Conservation (phyloP, 2,888 invertebrate species). For the Microctonus hyperodae region DNA sequence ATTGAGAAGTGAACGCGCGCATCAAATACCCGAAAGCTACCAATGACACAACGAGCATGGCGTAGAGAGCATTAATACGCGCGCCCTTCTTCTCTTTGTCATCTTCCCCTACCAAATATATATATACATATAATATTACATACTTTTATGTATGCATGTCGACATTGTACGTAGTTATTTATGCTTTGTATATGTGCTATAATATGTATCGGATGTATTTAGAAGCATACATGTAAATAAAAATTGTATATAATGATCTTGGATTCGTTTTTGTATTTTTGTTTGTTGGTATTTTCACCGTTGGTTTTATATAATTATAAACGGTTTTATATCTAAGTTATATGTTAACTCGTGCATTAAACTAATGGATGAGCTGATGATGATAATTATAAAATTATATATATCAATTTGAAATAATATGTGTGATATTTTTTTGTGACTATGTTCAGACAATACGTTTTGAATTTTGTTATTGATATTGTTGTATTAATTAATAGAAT, state of each 20-base stretch:
- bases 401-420: too few species aligned
- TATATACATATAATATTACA: too few species aligned
- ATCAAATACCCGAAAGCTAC: slow-evolving; percentile 6
- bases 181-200: background rate
- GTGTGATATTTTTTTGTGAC: too few species aligned
- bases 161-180: too few species aligned
- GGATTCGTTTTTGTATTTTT: background rate
- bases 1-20: slow-evolving; percentile 10
- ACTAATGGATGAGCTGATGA: too few species aligned
- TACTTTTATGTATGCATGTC: too few species aligned
- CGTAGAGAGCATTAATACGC: slow-evolving; percentile 5
- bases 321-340: too few species aligned
- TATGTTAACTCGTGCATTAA: too few species aligned
- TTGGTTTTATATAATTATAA: background rate
- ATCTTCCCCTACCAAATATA: background rate
- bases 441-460: too few species aligned
- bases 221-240: background rate
- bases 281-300: background rate
- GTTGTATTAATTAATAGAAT: too few species aligned
- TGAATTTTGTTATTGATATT: too few species aligned
- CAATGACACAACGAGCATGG: background rate
- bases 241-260: background rate
- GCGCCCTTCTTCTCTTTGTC: background rate
- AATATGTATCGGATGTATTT: background rate
- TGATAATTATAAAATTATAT: too few species aligned